phyloP scores from a whole-genome alignment of 2,113 vertebrate species.

The Alethe diademata region DNA sequence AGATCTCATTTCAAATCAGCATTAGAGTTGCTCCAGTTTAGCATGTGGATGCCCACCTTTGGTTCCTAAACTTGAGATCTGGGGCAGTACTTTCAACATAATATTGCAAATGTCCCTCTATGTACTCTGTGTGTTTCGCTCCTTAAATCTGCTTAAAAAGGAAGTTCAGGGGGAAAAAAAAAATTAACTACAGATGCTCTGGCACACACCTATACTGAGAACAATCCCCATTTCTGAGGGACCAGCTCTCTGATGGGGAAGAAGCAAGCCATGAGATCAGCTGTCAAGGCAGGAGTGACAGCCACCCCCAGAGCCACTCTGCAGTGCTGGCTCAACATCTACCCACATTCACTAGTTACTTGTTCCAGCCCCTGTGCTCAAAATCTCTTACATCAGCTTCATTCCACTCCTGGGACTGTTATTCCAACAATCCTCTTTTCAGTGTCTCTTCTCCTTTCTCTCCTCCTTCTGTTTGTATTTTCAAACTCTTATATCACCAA shows the following conservation, averaged over 20 bases:
- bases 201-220: neutral
- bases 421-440: neutral
- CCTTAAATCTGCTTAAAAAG: neutral
- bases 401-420: neutral
- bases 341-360: accelerated
- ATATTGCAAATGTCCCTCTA: neutral
- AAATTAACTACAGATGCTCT: neutral
- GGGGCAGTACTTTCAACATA: neutral
- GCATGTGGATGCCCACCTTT: neutral
- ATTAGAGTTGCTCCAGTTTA: neutral
- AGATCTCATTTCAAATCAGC: neutral
- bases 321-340: neutral
- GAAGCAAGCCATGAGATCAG: neutral
- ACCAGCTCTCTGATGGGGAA: neutral
- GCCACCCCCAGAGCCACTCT: neutral
- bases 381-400: neutral
- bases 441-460: neutral
- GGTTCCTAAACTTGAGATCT: neutral
- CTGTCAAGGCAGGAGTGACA: neutral
- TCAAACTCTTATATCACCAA: neutral
- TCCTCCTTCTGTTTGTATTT: neutral
- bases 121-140: neutral
- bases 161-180: neutral
- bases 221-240: neutral
- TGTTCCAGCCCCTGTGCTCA: neutral